phyloP scores from a whole-genome alignment of 1,140 invertebrate genomes.

The Rhyzopertha dominica region DNA sequence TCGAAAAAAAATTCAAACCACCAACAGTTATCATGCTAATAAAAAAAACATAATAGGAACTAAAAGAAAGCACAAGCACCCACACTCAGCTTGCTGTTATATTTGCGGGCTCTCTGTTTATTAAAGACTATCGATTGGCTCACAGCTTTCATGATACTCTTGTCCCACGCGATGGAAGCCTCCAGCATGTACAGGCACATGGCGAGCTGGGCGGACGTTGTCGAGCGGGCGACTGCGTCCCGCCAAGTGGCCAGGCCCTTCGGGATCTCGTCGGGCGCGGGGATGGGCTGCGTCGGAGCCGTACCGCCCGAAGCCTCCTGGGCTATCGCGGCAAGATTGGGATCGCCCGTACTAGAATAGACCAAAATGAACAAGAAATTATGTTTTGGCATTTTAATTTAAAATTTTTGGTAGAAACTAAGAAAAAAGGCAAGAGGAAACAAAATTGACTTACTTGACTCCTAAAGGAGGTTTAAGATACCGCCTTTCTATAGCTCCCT shows the following conservation, averaged over 20 bases:
- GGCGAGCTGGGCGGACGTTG: conserved; percentile 83
- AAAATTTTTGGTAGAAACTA: not conserved
- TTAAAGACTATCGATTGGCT: conserved; percentile 51
- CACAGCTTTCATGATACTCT: conserved; percentile 98
- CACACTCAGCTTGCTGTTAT: conserved; percentile 47
- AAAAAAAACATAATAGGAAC: conserved; percentile 24
- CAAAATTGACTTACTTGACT: conserved; percentile 53
- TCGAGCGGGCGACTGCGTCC: conserved; percentile 74
- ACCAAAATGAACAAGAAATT: not conserved
- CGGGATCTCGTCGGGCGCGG: conserved; percentile 48
- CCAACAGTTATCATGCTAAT: too few species aligned
- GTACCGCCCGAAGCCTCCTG: conserved; percentile 42
- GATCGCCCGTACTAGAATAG: conserved; percentile 50
- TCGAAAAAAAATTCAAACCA: not conserved
- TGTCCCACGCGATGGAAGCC: conserved; percentile 93
- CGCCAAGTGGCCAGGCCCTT: conserved; percentile 81
- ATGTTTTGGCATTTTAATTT: conserved; percentile 11
- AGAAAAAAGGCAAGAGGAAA: not conserved
- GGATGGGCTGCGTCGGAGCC: conserved; percentile 17
- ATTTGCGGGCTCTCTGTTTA: conserved; percentile 46
- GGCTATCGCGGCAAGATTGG: conserved; percentile 51
- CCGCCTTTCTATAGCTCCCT: conserved; percentile 84
- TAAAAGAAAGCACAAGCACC: conserved; percentile 43
- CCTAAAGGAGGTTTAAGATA: conserved; percentile 92
- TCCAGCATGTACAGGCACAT: conserved; percentile 88